Evolutionary conservation across 1,140 invertebrate genomes (phyloP).

Genomic region (Bombus pascuorum): DNA sequence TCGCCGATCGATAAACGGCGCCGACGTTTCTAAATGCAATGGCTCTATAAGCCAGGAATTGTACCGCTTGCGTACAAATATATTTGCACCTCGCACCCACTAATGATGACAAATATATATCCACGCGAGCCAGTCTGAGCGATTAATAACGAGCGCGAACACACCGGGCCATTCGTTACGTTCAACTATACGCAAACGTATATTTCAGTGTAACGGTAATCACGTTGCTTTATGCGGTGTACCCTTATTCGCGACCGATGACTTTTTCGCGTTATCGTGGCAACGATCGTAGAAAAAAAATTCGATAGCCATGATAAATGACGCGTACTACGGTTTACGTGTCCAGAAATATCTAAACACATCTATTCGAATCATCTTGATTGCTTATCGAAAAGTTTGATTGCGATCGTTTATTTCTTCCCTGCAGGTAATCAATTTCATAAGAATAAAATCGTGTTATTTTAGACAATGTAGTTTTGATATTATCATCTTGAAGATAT

Average conservation of each 20-base stretch:
- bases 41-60: conserved; percentile 50
- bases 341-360: neutral
- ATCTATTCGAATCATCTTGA: neutral
- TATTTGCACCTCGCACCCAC: conserved; percentile 55
- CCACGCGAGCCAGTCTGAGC: conserved; percentile 49
- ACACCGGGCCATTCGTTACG: conserved; percentile 64
- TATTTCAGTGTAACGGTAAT: conserved; percentile 65
- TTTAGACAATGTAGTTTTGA: neutral
- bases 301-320: conserved; percentile 5
- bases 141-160: conserved; percentile 65
- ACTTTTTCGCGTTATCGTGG: conserved; percentile 18
- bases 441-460: neutral
- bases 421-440: neutral
- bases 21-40: conserved; percentile 41
- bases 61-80: conserved; percentile 53
- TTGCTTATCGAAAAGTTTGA: neutral
- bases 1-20: conserved; percentile 26
- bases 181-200: conserved; percentile 64
- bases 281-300: neutral
- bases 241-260: conserved; percentile 30
- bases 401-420: neutral
- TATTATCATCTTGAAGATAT: no score
- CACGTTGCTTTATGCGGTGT: conserved; percentile 39
- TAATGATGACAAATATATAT: conserved; percentile 71
- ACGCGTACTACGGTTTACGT: neutral